Percentiles rank a stretch among this genome's conserved stretches.
These are phyloP conservation scores for Corticium candelabrum DNA, from an alignment of 37 sponge, comb jelly and placozoan species.

Conservation along the genomic window DNA sequence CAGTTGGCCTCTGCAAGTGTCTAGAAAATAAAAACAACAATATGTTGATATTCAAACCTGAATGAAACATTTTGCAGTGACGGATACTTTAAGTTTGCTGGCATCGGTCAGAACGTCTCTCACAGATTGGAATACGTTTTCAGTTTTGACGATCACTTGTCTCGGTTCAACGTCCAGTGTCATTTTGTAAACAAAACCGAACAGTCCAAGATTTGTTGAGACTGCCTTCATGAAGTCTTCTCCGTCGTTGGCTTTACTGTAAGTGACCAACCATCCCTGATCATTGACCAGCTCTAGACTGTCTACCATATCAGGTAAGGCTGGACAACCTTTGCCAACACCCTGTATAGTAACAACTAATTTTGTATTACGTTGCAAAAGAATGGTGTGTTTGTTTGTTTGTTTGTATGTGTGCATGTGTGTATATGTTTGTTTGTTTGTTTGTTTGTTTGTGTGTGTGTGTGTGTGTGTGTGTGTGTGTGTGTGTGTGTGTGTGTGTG, in stretches of 20 bases:
- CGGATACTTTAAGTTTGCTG: neutral
- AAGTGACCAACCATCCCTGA: neutral
- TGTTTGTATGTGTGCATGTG: no score
- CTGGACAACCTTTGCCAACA: neutral
- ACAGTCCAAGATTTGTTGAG: neutral
- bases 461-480: constrained; percentile 10
- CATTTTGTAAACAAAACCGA: neutral
- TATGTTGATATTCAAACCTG: neutral
- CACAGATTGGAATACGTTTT: neutral
- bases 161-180: neutral
- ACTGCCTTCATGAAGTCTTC: neutral
- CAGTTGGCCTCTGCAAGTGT: neutral
- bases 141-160: neutral
- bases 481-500: no score
- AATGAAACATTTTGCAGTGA: neutral
- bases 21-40: no score
- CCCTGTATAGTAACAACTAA: neutral
- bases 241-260: neutral
- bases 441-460: no score
- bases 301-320: neutral
- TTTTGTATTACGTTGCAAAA: constrained; percentile 31
- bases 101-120: neutral
- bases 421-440: no score
- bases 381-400: no score
- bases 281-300: neutral